These are phyloP conservation scores for Thalassaphorura encarpata DNA, from an alignment of 1,140 invertebrate species.

Conservation along the genomic window DNA sequence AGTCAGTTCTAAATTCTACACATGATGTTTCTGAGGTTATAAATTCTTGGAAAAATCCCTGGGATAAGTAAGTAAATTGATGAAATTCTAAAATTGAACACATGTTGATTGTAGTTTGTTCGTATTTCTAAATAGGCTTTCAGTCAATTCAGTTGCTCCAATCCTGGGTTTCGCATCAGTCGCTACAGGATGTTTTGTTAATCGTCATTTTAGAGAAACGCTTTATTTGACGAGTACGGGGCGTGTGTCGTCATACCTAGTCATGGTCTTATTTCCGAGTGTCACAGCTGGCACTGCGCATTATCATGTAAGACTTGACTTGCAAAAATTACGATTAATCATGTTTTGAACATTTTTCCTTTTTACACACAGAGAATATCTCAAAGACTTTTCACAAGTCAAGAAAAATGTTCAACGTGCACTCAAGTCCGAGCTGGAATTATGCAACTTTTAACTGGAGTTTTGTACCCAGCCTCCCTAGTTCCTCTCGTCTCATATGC, in stretches of 20 bases:
- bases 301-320: constrained; percentile 9
- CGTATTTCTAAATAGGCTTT: too few species aligned
- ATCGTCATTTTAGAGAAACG: constrained; percentile 15
- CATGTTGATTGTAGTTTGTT: too few species aligned
- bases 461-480: constrained; percentile 42
- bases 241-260: constrained; percentile 6
- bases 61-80: too few species aligned
- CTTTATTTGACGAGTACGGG: constrained; percentile 8
- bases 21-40: too few species aligned
- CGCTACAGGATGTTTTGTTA: constrained; percentile 9
- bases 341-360: too few species aligned
- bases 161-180: background rate
- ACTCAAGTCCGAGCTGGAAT: constrained; percentile 39
- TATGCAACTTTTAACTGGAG: constrained; percentile 36
- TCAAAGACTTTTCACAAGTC: constrained; percentile 37
- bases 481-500: constrained; percentile 37
- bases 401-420: constrained; percentile 41
- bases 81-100: too few species aligned
- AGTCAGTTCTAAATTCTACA: too few species aligned
- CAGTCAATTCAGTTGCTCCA: background rate
- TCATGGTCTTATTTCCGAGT: constrained; percentile 1
- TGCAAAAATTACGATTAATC: background rate
- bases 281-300: background rate
- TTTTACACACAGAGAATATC: too few species aligned
- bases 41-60: too few species aligned